Base-by-base conservation (phyloP, 2,113 vertebrate genomes). In the Falcunculus frontatus region DNA sequence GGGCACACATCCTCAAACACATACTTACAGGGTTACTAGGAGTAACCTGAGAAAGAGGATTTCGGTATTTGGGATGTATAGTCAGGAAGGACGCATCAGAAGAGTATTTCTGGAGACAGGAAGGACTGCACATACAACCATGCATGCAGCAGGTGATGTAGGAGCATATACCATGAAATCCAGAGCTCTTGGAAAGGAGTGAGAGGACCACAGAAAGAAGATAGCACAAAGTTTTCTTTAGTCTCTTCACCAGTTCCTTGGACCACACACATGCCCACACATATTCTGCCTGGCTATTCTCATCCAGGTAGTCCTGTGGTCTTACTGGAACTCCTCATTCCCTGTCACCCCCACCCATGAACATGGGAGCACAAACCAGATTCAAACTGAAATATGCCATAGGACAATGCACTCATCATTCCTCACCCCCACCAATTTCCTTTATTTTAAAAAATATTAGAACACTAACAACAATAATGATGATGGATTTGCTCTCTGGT, bases 391-490 rank as follows among this genome's bases (percentile, higher is more conserved):
- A 76, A 79, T 69, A 30, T 3, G 16, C 5, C 4, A 0, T 18
- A 56, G 19, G 6, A 60, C 49, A 84, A 64, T 49, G 26, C 10
- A 50, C 11, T 56, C 5, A 68, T 14, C 2, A 42, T 5, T 29
- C 10, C 8, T 16, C 3, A 39, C 1, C 1, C 5, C 7, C 3
- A 9, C 8, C 13, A 69, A 20, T 57, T 60, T 42, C 3, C 11
- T 53, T 74, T 72, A 41, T 69, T 65, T 62, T 2, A 65, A 84
- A 82, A 83, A 53, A 18, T 27, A 53, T n/a, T 67, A 60, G 22
- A 60, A 46, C 8, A 32, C 3, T 25, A 49, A 22, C 16, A 49
- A 52, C 17, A 60, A 23, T 55, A 49, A 60, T 8, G 4, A 60
- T 10, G 5, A n/a, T 17, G 37, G 14, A 62, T 83, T 86, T 80